Evolutionary conservation across 2,888 invertebrate genomes (phyloP).

Genomic region (Polymixis lichenea): DNA sequence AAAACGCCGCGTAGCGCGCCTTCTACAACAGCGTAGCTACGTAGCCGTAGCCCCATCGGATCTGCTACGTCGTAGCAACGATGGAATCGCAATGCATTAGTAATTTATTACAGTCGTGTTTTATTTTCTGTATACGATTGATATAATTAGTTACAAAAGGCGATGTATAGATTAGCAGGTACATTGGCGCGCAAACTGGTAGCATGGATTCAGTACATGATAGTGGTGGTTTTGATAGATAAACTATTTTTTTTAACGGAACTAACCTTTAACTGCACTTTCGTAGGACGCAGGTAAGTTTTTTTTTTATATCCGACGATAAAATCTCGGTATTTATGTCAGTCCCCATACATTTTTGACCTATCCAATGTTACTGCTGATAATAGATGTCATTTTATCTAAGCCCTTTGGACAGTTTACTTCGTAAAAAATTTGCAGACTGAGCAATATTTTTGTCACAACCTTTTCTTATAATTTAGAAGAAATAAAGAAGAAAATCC

Average conservation of each 20-base stretch:
- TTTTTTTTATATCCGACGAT: neutral
- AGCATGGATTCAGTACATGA: neutral
- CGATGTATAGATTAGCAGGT: neutral
- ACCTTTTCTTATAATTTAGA: neutral
- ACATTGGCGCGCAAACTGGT: no score
- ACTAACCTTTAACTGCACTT: neutral
- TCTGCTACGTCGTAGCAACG: constrained; percentile 31
- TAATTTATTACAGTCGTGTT: neutral
- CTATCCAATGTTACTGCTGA: no score
- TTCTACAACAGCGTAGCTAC: neutral
- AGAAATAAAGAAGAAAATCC: neutral
- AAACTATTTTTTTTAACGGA: no score
- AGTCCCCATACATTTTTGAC: neutral
- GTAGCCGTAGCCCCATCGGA: constrained; percentile 8
- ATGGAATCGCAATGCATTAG: neutral
- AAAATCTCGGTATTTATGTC: neutral
- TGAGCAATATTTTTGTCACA: neutral
- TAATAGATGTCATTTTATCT: no score
- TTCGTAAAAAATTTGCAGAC: neutral
- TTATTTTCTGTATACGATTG: neutral
- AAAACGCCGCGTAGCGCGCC: neutral
- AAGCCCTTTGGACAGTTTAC: neutral
- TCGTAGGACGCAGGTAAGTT: neutral
- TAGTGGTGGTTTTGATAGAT: no score
- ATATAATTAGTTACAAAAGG: no score